Percentiles rank a stretch among this genome's conserved stretches.
phyloP scores from a whole-genome alignment of 2,888 invertebrate genomes.

The Chaitophorus viminalis region DNA sequence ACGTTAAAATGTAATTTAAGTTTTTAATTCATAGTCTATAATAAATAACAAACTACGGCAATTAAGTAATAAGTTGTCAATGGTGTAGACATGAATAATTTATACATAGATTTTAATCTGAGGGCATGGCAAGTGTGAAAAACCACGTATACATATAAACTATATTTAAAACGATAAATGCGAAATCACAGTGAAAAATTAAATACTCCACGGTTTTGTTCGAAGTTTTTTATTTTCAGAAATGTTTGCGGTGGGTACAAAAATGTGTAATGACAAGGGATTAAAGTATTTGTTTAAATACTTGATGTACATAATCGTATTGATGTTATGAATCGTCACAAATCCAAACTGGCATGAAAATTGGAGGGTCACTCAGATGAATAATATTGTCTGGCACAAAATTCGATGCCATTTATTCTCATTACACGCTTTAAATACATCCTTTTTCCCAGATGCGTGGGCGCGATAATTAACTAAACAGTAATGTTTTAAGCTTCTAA shows the following conservation, averaged over 20 bases:
- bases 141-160: background rate
- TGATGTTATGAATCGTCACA: background rate
- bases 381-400: slow-evolving; percentile 32
- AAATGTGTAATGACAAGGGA: background rate
- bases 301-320: background rate
- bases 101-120: background rate
- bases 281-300: background rate
- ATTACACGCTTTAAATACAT: background rate
- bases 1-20: background rate
- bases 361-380: background rate
- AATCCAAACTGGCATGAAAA: background rate
- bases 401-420: slow-evolving; percentile 26
- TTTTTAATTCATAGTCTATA: background rate
- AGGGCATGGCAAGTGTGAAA: no score
- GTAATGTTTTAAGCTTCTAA: slow-evolving; percentile 27
- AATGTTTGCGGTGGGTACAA: background rate
- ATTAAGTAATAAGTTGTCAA: background rate
- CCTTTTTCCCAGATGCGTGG: background rate
- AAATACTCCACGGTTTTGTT: background rate
- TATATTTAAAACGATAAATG: background rate
- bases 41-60: background rate
- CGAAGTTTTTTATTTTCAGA: background rate
- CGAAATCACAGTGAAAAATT: background rate
- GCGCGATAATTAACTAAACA: background rate
- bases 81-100: background rate